Conservation (phyloP, 2,888 invertebrate genomes). For the Cosmia pyralina region DNA sequence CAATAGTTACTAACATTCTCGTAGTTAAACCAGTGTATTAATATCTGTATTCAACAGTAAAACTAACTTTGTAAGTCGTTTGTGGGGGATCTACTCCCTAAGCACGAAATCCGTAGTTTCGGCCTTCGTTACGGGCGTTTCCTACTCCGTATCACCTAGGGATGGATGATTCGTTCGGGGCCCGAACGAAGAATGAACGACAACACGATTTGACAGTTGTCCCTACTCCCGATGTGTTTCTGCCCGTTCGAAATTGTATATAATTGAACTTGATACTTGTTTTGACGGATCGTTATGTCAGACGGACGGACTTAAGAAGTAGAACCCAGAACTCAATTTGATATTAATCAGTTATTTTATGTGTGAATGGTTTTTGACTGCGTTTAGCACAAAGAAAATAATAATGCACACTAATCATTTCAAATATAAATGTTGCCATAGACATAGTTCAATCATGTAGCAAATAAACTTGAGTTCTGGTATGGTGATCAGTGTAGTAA, state of each 20-base stretch:
- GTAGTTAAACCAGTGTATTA: not conserved
- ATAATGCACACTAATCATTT: conserved; percentile 10
- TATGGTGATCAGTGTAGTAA: not conserved
- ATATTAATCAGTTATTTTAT: not conserved
- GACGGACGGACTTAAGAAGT: too few species aligned
- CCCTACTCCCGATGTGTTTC: too few species aligned
- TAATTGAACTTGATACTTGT: too few species aligned
- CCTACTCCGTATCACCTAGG: too few species aligned
- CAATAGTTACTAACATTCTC: conserved; percentile 7
- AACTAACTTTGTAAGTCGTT: not conserved
- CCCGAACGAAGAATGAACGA: too few species aligned
- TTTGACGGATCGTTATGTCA: too few species aligned
- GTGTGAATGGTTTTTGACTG: not conserved
- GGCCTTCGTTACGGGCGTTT: too few species aligned
- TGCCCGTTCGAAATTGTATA: too few species aligned
- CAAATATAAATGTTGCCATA: conserved; percentile 42
- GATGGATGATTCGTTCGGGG: too few species aligned
- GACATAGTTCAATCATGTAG: conserved; percentile 3
- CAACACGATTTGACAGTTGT: too few species aligned
- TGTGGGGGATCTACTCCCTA: not conserved
- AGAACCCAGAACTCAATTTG: not conserved
- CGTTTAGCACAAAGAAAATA: conserved; percentile 9
- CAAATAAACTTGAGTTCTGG: conserved; percentile 7
- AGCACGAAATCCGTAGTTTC: too few species aligned
- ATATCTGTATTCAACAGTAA: not conserved